Conservation (phyloP, 2,888 invertebrate species). For the Microctonus brassicae region DNA sequence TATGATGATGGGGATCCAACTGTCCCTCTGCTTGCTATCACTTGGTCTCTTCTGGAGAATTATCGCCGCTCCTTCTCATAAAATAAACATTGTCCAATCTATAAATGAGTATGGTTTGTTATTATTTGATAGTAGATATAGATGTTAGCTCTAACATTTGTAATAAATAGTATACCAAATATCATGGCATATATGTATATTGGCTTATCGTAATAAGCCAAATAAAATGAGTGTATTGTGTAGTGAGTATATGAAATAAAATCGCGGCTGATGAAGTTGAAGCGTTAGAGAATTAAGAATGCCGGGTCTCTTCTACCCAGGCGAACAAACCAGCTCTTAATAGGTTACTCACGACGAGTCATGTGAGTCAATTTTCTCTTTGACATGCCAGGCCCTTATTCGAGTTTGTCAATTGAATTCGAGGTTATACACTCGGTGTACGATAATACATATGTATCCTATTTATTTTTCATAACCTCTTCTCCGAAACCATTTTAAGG, state of each 20-base stretch:
- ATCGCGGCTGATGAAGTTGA: constrained; percentile 7
- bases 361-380: constrained; percentile 48
- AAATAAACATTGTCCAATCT: constrained; percentile 33
- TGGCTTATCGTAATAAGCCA: neutral
- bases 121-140: too few species aligned
- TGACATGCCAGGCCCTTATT: constrained; percentile 46
- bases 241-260: neutral
- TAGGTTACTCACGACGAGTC: constrained; percentile 47
- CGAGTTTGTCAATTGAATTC: constrained; percentile 46
- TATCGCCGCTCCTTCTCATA: constrained; percentile 13
- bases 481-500: constrained; percentile 38
- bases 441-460: neutral
- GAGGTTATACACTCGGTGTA: constrained; percentile 39
- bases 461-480: neutral
- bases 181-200: too few species aligned
- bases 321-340: constrained; percentile 35
- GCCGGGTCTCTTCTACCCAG: constrained; percentile 27
- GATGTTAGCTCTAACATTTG: too few species aligned
- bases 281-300: constrained; percentile 29
- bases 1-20: neutral
- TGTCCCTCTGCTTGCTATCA: neutral
- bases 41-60: neutral
- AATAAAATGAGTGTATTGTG: neutral
- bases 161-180: too few species aligned
- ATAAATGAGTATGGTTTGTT: too few species aligned